These are phyloP conservation scores for Hyperopisus bebe DNA, from an alignment of 2,113 vertebrate species.

Conservation along the genomic window DNA sequence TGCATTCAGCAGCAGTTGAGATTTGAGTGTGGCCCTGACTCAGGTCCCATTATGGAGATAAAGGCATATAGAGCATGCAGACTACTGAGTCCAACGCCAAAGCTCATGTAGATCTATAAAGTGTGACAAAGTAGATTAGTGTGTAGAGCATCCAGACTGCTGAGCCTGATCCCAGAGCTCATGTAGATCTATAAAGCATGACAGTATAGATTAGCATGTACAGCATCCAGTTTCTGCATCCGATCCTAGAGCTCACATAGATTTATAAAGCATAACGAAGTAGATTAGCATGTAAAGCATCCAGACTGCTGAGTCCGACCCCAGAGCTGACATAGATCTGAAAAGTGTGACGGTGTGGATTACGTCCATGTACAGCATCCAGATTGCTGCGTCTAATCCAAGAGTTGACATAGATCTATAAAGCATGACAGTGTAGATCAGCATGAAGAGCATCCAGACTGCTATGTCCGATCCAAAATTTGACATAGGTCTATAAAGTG, in stretches of 20 bases:
- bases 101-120: neutral
- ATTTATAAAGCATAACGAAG: neutral
- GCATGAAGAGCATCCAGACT: no score
- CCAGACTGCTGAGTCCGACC: neutral
- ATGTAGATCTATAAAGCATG: neutral
- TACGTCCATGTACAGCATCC: no score
- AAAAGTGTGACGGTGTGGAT: neutral
- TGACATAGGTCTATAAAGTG: neutral
- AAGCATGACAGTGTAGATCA: no score
- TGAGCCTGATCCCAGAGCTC: neutral
- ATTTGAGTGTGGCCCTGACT: neutral
- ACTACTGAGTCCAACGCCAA: neutral
- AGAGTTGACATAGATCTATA: no score
- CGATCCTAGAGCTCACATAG: neutral
- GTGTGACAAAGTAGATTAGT: neutral
- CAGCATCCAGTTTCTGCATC: neutral
- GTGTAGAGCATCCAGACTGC: neutral
- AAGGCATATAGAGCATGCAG: neutral
- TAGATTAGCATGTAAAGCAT: neutral
- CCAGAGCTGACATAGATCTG: neutral
- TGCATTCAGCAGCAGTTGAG: neutral
- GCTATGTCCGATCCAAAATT: no score
- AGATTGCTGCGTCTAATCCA: no score
- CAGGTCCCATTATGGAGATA: neutral
- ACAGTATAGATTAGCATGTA: neutral